A percentile compares a stretch with the other conserved stretches of the same genome.
These are phyloP conservation scores for Mesocentrotus franciscanus DNA, from an alignment of 53 echinoderm and acorn worm genomes.

Conservation along the genomic window DNA sequence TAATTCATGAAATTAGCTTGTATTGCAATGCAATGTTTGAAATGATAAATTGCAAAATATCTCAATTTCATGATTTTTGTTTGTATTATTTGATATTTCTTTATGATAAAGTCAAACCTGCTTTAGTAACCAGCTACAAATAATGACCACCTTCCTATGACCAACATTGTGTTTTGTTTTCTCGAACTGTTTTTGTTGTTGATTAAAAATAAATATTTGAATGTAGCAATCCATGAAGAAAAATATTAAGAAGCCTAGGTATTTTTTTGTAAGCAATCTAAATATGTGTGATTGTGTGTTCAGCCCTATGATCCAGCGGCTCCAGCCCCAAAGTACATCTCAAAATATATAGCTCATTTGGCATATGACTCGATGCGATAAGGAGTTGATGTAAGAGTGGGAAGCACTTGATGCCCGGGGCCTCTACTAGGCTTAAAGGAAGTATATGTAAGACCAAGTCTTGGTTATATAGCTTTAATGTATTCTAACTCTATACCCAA, in stretches of 20 bases:
- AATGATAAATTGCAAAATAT: not conserved
- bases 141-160: not conserved
- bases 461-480: not conserved
- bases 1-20: not conserved
- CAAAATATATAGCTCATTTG: not conserved
- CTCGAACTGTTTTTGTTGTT: not conserved
- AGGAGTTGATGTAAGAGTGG: constrained; percentile 22
- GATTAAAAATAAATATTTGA: not conserved
- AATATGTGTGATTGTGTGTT: not conserved
- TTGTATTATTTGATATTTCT: no score
- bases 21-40: not conserved
- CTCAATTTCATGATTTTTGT: not conserved
- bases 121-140: not conserved
- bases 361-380: constrained; percentile 1
- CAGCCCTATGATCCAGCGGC: not conserved
- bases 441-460: not conserved
- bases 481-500: not conserved
- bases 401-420: constrained; percentile 46
- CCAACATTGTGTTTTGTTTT: not conserved
- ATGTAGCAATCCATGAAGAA: not conserved
- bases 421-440: constrained; percentile 15
- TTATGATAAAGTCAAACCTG: not conserved
- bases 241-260: not conserved
- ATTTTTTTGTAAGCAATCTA: not conserved
- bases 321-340: not conserved